phyloP scores from a whole-genome alignment of 2,888 invertebrate species.

The Athripsodes cinereus region DNA sequence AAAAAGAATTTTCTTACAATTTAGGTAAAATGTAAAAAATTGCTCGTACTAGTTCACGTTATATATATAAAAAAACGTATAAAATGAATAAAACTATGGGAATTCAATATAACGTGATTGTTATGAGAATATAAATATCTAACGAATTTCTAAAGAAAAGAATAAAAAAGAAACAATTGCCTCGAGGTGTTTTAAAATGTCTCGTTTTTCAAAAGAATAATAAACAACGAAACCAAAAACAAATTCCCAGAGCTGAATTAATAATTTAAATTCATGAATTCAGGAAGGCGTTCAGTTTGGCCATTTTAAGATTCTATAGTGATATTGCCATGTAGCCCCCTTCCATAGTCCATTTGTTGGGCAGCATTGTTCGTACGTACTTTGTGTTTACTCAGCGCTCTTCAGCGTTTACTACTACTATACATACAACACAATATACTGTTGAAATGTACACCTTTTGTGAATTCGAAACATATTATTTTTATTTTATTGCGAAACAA shows the following conservation, averaged over 20 bases:
- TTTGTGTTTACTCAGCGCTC: constrained; percentile 2
- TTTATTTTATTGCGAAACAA: neutral
- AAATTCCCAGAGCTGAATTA: neutral
- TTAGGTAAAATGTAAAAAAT: too few species aligned
- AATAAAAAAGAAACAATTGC: too few species aligned
- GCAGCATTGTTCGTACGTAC: neutral
- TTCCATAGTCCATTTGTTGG: constrained; percentile 5
- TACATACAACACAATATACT: neutral
- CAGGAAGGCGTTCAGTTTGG: neutral
- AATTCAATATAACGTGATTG: too few species aligned
- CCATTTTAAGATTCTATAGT: neutral
- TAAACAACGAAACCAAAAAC: neutral
- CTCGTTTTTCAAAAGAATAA: neutral
- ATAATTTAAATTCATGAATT: neutral
- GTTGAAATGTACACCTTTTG: neutral
- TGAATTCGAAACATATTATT: neutral
- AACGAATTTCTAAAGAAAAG: too few species aligned
- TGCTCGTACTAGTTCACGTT: too few species aligned
- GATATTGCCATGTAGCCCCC: neutral
- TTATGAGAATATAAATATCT: too few species aligned
- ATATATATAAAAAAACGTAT: too few species aligned
- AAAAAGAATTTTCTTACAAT: too few species aligned
- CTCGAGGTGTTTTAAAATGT: too few species aligned
- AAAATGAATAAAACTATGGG: too few species aligned
- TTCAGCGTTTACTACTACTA: neutral